phyloP scores from a whole-genome alignment of 2,888 invertebrate species.

The Harpagoxenus sublaevis region DNA sequence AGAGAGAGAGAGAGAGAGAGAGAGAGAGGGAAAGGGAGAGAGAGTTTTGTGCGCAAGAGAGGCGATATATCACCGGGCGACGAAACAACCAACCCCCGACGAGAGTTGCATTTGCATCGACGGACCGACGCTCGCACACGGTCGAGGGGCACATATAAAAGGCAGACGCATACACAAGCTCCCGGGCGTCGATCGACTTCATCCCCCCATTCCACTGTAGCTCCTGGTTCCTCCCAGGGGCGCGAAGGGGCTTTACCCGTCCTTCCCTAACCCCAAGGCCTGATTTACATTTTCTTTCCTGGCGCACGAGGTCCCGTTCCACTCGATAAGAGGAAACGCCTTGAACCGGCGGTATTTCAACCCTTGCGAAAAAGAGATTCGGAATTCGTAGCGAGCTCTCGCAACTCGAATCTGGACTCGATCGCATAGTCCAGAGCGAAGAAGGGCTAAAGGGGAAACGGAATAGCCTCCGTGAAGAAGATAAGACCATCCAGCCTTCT shows the following conservation, averaged over 20 bases:
- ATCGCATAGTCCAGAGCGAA: slow-evolving; percentile 26
- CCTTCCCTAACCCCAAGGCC: slow-evolving; percentile 74
- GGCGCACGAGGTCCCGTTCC: slow-evolving; percentile 72
- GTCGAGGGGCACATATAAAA: slow-evolving; percentile 46
- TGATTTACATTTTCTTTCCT: slow-evolving; percentile 83
- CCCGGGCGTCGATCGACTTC: slow-evolving; percentile 77
- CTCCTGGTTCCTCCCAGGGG: slow-evolving; percentile 55
- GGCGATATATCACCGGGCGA: slow-evolving; percentile 83
- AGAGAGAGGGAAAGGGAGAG: slow-evolving; percentile 45
- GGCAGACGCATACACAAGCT: slow-evolving; percentile 50
- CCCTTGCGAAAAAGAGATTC: slow-evolving; percentile 74
- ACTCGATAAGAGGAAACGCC: slow-evolving; percentile 81
- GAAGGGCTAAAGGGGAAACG: not conserved
- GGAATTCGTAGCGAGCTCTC: slow-evolving; percentile 39
- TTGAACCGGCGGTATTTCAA: slow-evolving; percentile 79
- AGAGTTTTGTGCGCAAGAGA: slow-evolving; percentile 72
- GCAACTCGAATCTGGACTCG: slow-evolving; percentile 35
- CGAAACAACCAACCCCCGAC: slow-evolving; percentile 84
- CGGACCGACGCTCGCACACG: slow-evolving; percentile 74
- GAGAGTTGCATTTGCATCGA: slow-evolving; percentile 85
- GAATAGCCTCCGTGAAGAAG: slow-evolving; percentile 25
- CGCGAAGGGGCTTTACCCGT: slow-evolving; percentile 72
- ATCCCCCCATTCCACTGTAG: slow-evolving; percentile 59
- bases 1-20: slow-evolving; percentile 54
- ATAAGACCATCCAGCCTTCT: slow-evolving; percentile 32